Evolutionary conservation across 2,113 vertebrate genomes (phyloP).

Genomic region (Cathartes aura): DNA sequence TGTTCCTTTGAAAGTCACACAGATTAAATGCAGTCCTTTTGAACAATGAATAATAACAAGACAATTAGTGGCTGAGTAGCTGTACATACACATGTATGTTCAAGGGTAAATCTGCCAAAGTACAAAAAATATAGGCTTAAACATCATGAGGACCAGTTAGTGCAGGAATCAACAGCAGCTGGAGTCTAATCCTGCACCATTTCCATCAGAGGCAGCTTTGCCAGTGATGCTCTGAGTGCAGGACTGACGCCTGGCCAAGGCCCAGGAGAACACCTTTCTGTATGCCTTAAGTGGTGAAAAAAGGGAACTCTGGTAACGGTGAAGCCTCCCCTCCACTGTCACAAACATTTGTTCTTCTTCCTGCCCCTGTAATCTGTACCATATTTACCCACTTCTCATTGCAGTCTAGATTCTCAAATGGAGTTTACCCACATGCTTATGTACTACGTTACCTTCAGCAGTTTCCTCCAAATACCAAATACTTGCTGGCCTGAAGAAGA

Average conservation of each 20-base stretch:
- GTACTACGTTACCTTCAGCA: neutral
- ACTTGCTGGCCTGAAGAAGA: neutral
- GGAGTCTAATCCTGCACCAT: neutral
- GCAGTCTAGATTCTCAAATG: neutral
- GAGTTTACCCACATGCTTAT: too few species aligned
- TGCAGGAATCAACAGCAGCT: neutral
- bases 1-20: neutral
- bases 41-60: neutral
- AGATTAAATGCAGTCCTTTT: neutral
- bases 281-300: neutral
- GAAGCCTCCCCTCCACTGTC: neutral
- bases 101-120: neutral
- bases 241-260: fast-evolving
- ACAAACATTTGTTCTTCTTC: neutral
- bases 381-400: neutral
- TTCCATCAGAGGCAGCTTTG: neutral
- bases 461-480: neutral
- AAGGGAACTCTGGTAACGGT: fast-evolving
- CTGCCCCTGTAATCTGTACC: neutral
- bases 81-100: fast-evolving
- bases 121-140: neutral
- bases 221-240: neutral
- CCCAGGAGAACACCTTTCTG: neutral
- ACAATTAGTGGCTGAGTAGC: neutral
- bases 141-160: neutral